phyloP scores from a whole-genome alignment of 2,888 invertebrate species.

The Cataglyphis altisquamis region DNA sequence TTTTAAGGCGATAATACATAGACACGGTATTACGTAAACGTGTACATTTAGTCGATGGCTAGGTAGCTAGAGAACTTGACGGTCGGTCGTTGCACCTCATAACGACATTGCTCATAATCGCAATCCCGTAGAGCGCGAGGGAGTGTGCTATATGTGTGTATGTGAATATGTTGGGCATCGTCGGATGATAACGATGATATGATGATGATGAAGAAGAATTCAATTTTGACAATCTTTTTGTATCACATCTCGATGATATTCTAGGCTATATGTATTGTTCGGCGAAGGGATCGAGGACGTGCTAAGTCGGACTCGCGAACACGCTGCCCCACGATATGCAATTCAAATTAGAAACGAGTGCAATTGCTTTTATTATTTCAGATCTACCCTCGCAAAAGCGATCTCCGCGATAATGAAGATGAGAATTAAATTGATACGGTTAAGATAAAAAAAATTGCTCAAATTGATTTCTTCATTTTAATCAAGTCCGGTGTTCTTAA shows the following conservation, averaged over 20 bases:
- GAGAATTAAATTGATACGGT: neutral
- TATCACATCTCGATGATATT: slow-evolving; percentile 77
- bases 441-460: slow-evolving; percentile 23
- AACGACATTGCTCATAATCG: slow-evolving; percentile 64
- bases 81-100: slow-evolving; percentile 45
- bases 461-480: slow-evolving; percentile 22
- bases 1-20: slow-evolving; percentile 55
- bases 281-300: slow-evolving; percentile 27
- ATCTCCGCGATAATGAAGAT: slow-evolving; percentile 16
- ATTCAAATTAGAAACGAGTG: slow-evolving; percentile 5
- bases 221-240: slow-evolving; percentile 83
- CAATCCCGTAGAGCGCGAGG: slow-evolving; percentile 42
- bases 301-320: slow-evolving; percentile 39
- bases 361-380: neutral
- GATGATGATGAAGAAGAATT: slow-evolving; percentile 60
- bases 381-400: slow-evolving; percentile 3
- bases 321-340: slow-evolving; percentile 24
- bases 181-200: slow-evolving; percentile 11
- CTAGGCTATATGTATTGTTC: slow-evolving; percentile 42
- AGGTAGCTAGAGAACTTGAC: slow-evolving; percentile 57
- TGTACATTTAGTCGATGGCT: slow-evolving; percentile 67
- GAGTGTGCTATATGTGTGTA: slow-evolving; percentile 42
- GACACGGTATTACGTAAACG: slow-evolving; percentile 40
- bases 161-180: slow-evolving; percentile 48
- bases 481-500: neutral